A percentile compares a stretch with the other conserved stretches of the same genome.
These are phyloP conservation scores for Drosophila guanche DNA, from an alignment of 1,140 invertebrate species.

Conservation along the genomic window DNA sequence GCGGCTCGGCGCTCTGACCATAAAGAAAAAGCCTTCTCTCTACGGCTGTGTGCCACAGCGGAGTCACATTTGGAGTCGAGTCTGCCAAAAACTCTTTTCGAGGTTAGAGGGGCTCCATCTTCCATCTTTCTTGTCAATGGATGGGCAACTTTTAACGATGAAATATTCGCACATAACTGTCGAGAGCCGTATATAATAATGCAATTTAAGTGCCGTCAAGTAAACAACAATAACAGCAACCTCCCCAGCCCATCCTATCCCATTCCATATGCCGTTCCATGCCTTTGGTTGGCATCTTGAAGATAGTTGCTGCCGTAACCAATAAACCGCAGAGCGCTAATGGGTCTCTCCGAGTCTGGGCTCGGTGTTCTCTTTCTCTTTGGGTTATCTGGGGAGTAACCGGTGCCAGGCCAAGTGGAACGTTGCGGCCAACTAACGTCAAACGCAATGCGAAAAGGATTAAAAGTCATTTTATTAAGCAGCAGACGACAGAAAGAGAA, in stretches of 20 bases:
- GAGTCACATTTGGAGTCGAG: constrained; percentile 5
- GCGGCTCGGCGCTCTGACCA: constrained; percentile 19
- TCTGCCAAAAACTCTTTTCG: constrained; percentile 28
- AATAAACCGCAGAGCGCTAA: constrained; percentile 77
- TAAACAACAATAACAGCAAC: constrained; percentile 19
- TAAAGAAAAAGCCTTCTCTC: constrained; percentile 15
- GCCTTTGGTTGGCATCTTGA: constrained; percentile 21
- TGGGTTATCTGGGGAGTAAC: constrained; percentile 27
- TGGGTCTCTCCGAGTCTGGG: constrained; percentile 27
- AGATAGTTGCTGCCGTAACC: constrained; percentile 62
- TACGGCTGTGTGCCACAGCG: constrained; percentile 13
- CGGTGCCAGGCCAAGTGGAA: constrained; percentile 42
- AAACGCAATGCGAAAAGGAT: constrained; percentile 81
- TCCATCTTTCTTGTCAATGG: neutral
- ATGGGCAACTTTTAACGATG: constrained; percentile 71
- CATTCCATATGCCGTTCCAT: neutral
- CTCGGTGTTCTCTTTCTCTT: neutral
- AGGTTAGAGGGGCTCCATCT: constrained; percentile 1
- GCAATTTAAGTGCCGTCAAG: constrained; percentile 64
- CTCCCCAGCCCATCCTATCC: constrained; percentile 17
- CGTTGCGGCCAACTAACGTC: constrained; percentile 59
- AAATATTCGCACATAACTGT: constrained; percentile 82
- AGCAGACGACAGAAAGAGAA: constrained; percentile 36
- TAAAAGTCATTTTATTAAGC: constrained; percentile 80
- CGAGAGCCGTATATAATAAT: constrained; percentile 75